These are phyloP conservation scores for Gambelia wislizenii DNA, from an alignment of 2,797 vertebrate species.

Conservation along the genomic window DNA sequence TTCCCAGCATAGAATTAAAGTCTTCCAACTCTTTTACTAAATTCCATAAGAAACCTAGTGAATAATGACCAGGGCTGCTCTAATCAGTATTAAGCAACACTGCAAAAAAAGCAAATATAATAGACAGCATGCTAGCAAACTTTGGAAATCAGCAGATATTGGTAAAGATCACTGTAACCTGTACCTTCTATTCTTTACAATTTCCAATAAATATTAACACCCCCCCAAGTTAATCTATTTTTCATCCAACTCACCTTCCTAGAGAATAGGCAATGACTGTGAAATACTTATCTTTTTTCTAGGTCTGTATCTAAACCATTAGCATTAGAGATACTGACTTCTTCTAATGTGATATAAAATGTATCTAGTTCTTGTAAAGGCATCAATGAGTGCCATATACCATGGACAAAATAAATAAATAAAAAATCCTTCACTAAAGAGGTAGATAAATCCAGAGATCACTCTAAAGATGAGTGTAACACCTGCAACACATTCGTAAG, in stretches of 20 bases:
- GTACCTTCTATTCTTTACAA: accelerated
- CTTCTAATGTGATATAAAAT: background rate
- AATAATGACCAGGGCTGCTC: background rate
- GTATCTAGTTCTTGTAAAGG: background rate
- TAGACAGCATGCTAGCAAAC: constrained; percentile 7
- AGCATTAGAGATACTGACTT: too few relatives aligned
- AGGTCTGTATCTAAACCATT: background rate
- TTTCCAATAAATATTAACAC: background rate
- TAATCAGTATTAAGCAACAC: background rate
- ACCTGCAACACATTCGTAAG: background rate
- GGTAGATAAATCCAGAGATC: background rate
- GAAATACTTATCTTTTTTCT: too few relatives aligned
- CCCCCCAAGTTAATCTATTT: background rate
- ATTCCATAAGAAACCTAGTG: background rate
- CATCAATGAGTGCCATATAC: background rate
- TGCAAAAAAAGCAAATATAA: background rate
- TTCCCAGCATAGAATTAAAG: background rate
- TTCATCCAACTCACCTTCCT: background rate
- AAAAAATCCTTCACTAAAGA: background rate
- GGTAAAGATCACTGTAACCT: background rate
- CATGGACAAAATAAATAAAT: background rate
- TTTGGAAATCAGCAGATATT: background rate
- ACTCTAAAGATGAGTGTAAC: background rate
- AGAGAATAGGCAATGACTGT: too few relatives aligned
- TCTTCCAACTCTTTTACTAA: background rate